Conservation (phyloP, 2,797 vertebrate genomes). For the Nannoperca obscura region DNA sequence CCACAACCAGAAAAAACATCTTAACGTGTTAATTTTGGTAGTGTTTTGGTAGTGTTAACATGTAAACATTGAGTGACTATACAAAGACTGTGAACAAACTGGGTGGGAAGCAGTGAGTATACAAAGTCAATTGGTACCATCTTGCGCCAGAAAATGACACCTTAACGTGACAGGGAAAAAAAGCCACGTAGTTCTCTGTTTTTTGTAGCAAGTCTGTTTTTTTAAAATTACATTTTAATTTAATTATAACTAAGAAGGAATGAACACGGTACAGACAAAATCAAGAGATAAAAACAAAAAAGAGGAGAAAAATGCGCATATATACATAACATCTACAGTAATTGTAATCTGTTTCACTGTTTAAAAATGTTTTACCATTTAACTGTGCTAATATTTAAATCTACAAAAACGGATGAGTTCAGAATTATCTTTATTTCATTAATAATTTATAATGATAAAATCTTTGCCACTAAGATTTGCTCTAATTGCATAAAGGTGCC, state of each 20-base stretch:
- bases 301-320: background rate
- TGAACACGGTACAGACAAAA: background rate
- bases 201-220: background rate
- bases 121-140: too few species aligned
- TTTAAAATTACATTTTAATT: background rate
- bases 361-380: background rate
- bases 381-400: background rate
- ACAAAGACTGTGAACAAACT: too few species aligned
- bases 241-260: background rate
- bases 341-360: background rate
- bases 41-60: too few species aligned
- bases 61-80: too few species aligned
- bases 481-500: slow-evolving; percentile 50
- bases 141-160: too few species aligned
- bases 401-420: background rate
- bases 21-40: too few species aligned
- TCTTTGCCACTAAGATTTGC: slow-evolving; percentile 35
- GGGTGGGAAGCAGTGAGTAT: too few species aligned
- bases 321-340: background rate
- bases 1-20: too few species aligned
- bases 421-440: slow-evolving; percentile 16
- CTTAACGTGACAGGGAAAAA: too few species aligned
- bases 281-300: slow-evolving; percentile 5
- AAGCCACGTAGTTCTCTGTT: background rate
- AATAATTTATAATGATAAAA: slow-evolving; percentile 39